Evolutionary conservation across 2,113 vertebrate genomes (phyloP).

Genomic region (Coturnix japonica): DNA sequence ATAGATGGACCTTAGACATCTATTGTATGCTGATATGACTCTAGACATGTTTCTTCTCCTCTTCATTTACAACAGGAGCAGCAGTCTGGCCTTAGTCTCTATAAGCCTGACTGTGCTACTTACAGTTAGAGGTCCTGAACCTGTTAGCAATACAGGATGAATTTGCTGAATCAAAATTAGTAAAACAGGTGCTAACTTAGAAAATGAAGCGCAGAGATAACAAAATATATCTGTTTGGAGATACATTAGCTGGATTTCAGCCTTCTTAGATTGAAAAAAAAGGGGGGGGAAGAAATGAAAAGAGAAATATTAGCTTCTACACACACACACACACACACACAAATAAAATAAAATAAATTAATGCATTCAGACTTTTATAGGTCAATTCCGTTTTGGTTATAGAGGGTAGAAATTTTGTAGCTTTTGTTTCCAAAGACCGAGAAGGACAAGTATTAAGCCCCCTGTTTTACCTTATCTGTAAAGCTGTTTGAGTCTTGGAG

Average conservation of each 20-base stretch:
- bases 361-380: neutral
- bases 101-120: neutral
- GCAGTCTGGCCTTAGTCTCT: neutral
- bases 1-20: neutral
- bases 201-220: neutral
- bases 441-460: neutral
- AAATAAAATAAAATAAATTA: neutral
- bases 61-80: neutral
- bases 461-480: neutral
- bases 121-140: neutral
- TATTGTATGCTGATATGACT: neutral
- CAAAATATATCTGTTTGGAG: neutral
- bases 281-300: neutral
- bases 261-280: neutral
- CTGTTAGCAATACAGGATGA: neutral
- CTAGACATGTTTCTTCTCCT: neutral
- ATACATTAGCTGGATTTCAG: neutral
- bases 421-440: neutral
- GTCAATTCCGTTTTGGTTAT: neutral
- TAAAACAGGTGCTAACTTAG: neutral
- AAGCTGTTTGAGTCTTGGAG: neutral
- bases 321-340: no score
- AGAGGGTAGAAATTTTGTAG: neutral
- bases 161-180: neutral
- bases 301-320: neutral